Conservation (phyloP, 2,113 vertebrate species). For the Geococcyx californianus region DNA sequence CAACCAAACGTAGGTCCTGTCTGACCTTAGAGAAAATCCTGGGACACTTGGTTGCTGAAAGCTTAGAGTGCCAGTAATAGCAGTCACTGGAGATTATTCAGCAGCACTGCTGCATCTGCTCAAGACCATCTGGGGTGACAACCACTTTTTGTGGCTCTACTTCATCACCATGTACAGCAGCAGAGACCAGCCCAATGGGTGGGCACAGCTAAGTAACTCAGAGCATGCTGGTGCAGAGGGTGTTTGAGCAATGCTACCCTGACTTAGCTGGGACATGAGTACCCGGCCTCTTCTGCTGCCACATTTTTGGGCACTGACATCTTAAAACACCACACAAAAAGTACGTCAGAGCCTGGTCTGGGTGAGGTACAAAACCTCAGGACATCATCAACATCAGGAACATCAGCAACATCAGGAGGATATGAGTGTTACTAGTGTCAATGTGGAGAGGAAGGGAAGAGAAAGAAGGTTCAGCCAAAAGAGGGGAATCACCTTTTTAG, state of each 20-base stretch:
- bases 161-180: not conserved
- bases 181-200: not conserved
- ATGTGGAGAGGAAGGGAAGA: not conserved
- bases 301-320: not conserved
- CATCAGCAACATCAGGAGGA: not conserved
- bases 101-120: not conserved
- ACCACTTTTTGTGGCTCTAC: not conserved
- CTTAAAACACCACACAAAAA: not conserved
- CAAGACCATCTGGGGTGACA: rapidly evolving
- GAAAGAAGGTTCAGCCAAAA: not conserved
- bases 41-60: not conserved
- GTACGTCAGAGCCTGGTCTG: not conserved
- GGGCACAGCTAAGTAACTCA: not conserved
- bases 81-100: not conserved
- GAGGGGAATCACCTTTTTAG: not conserved
- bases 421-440: not conserved
- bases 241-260: not conserved
- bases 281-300: not conserved
- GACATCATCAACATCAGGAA: too few species aligned
- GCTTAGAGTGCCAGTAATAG: not conserved
- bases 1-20: not conserved
- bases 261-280: rapidly evolving
- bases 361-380: not conserved
- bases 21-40: not conserved
- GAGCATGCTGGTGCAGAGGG: rapidly evolving